Conservation (phyloP, 2,113 vertebrate species). For the Pachycephala philippinensis region DNA sequence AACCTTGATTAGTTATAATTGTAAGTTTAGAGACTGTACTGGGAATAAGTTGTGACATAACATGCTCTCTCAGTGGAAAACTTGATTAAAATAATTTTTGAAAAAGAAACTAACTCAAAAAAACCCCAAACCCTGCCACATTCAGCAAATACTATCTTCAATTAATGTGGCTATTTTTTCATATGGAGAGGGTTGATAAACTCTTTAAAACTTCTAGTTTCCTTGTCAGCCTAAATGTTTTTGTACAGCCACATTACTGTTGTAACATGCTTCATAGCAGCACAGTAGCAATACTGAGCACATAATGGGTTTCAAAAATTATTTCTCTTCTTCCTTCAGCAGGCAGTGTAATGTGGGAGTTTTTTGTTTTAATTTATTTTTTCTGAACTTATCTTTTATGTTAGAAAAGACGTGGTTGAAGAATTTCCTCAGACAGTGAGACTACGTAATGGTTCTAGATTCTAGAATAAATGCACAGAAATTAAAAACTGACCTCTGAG, state of each 20-base stretch:
- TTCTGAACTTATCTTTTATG: neutral
- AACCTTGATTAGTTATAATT: neutral
- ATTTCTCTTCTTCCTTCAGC: neutral
- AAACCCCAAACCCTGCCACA: accelerated
- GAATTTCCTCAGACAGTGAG: neutral
- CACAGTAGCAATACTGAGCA: neutral
- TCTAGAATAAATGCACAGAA: neutral
- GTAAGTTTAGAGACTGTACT: neutral
- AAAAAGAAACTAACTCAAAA: neutral
- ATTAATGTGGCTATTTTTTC: neutral
- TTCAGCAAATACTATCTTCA: neutral
- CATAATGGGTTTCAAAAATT: neutral
- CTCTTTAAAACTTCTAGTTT: neutral
- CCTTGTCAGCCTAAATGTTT: neutral
- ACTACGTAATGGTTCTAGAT: neutral
- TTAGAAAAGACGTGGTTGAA: neutral
- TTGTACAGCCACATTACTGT: neutral
- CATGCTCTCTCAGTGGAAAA: neutral
- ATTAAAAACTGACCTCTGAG: neutral
- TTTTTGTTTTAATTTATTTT: neutral
- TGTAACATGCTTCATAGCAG: neutral
- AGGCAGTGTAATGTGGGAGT: neutral
- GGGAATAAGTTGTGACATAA: neutral
- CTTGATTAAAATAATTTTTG: neutral
- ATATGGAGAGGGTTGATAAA: neutral